phyloP scores from a whole-genome alignment of 2,888 invertebrate species.

The Aspidapion aeneum region DNA sequence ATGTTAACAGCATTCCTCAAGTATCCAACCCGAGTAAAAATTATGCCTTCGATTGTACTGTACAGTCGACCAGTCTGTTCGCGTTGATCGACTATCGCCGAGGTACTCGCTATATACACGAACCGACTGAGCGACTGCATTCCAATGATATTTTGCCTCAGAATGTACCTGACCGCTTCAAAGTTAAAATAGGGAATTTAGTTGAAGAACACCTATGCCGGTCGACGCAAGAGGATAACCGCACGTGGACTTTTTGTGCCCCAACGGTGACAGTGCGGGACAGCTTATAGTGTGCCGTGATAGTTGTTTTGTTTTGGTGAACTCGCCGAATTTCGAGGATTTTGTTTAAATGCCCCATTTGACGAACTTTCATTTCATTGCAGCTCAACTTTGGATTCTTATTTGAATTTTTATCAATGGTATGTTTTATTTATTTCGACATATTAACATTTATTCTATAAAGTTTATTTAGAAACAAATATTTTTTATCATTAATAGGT shows the following conservation, averaged over 20 bases:
- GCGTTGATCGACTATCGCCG: constrained; percentile 14
- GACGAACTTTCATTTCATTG: neutral
- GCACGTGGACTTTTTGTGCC: constrained; percentile 39
- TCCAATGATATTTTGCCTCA: constrained; percentile 47
- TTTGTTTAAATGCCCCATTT: constrained; percentile 9
- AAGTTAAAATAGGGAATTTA: constrained; percentile 45
- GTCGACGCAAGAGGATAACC: constrained; percentile 35
- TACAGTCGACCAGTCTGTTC: constrained; percentile 34
- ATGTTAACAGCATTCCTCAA: constrained; percentile 3
- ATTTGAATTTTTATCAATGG: constrained; percentile 16
- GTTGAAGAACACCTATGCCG: constrained; percentile 45
- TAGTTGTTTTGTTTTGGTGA: constrained; percentile 32
- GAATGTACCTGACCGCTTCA: constrained; percentile 49
- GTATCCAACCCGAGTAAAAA: constrained; percentile 27
- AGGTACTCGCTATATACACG: constrained; percentile 15
- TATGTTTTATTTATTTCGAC: neutral
- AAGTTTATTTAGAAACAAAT: too few species aligned
- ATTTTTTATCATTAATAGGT: too few species aligned
- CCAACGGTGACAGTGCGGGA: constrained; percentile 28
- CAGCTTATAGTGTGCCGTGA: constrained; percentile 33
- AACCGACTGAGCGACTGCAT: constrained; percentile 42
- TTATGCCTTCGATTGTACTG: constrained; percentile 38
- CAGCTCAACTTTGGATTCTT: constrained; percentile 31
- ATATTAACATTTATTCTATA: neutral
- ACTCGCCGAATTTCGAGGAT: constrained; percentile 25